A percentile compares a stretch with the other conserved stretches of the same genome.
Evolutionary conservation across 1,140 invertebrate species (phyloP).

Genomic region (Lordiphosa clarofinis): DNA sequence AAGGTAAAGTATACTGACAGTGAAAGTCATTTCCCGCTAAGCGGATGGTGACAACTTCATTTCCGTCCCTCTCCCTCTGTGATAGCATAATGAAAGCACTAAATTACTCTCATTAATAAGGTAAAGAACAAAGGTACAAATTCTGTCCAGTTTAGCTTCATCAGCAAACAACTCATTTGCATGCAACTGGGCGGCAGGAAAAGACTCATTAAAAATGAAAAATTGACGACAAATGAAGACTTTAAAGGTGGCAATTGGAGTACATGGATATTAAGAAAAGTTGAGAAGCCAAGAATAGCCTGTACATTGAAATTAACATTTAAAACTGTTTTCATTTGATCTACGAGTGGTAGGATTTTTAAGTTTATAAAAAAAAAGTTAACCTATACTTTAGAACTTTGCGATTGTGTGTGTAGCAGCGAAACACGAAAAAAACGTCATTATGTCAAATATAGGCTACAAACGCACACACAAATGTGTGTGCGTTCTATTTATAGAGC

Average conservation of each 20-base stretch:
- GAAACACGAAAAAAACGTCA: too few relatives aligned
- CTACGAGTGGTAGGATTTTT: too few relatives aligned
- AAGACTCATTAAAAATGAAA: slow-evolving; percentile 41
- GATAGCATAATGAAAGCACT: slow-evolving; percentile 2
- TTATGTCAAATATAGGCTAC: too few relatives aligned
- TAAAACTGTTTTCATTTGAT: too few relatives aligned
- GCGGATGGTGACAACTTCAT: slow-evolving; percentile 28
- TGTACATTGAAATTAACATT: too few relatives aligned
- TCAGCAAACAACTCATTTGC: slow-evolving; percentile 23
- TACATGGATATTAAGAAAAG: too few relatives aligned
- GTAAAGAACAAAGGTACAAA: slow-evolving; percentile 13
- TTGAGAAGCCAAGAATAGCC: too few relatives aligned
- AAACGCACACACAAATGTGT: too few relatives aligned
- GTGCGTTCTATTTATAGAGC: too few relatives aligned
- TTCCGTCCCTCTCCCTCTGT: slow-evolving; percentile 7
- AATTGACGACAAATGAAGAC: slow-evolving; percentile 48
- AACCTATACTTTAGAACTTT: too few relatives aligned
- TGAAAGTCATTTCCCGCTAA: not conserved
- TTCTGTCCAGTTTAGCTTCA: slow-evolving; percentile 5
- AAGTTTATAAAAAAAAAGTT: too few relatives aligned
- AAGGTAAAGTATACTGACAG: slow-evolving; percentile 2
- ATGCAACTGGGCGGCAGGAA: slow-evolving; percentile 15
- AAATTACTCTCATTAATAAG: slow-evolving; percentile 32
- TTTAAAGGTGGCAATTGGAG: slow-evolving; percentile 18
- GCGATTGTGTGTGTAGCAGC: too few relatives aligned